Evolutionary conservation across 2,113 vertebrate species (phyloP).

Genomic region (Tragelaphus buxtoni): DNA sequence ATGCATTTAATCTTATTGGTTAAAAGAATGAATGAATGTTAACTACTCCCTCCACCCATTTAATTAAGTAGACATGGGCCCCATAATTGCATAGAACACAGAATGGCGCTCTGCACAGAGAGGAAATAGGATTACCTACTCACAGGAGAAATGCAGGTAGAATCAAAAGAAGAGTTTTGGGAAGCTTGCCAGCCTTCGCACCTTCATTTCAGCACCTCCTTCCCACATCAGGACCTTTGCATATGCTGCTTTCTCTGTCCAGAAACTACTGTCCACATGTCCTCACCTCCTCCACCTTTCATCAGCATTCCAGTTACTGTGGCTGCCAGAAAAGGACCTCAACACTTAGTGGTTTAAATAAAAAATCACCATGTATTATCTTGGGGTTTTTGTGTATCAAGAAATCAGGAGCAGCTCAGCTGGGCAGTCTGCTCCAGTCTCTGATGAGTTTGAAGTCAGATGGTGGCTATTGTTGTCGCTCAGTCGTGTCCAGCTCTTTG

Average conservation of each 20-base stretch:
- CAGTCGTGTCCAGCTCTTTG: neutral
- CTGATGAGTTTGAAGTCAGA: neutral
- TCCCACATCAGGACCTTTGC: neutral
- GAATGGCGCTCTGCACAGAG: neutral
- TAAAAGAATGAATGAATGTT: neutral
- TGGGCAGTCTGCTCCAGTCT: neutral
- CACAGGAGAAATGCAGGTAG: neutral
- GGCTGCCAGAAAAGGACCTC: neutral
- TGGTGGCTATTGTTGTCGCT: neutral
- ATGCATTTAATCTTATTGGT: neutral
- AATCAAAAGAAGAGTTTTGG: neutral
- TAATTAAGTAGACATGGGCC: neutral
- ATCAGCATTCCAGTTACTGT: neutral
- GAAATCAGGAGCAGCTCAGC: neutral
- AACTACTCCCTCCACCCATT: neutral
- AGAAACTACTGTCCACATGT: neutral
- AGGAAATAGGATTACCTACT: neutral
- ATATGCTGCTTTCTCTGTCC: neutral
- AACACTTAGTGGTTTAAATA: neutral
- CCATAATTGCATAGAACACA: rapidly evolving
- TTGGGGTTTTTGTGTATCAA: neutral
- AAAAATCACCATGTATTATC: neutral
- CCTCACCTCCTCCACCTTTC: neutral
- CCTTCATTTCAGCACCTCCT: neutral
- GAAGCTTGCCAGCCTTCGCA: neutral